Evolutionary conservation across 2,888 invertebrate genomes (phyloP).

Genomic region (Tiliacea citrago): DNA sequence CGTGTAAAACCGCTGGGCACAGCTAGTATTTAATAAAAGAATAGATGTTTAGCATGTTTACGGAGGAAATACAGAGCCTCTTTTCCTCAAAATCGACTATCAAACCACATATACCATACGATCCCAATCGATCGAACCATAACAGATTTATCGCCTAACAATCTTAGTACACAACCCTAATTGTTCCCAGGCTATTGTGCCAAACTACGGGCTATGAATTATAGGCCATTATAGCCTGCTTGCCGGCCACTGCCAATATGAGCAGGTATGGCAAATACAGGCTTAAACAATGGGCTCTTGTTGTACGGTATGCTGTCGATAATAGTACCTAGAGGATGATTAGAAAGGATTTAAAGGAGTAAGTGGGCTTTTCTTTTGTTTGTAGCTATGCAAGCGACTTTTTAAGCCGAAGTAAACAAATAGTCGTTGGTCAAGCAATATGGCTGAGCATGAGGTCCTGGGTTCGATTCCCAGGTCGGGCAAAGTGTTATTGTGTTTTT

Average conservation of each 20-base stretch:
- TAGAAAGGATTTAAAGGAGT: constrained; percentile 12
- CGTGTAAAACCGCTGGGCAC: too few species aligned
- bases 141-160: constrained; percentile 49
- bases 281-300: constrained; percentile 35
- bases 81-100: neutral
- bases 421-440: too few species aligned
- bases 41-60: neutral
- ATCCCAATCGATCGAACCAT: constrained; percentile 34
- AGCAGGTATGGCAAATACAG: constrained; percentile 54
- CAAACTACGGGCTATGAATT: constrained; percentile 54
- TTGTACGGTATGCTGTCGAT: constrained; percentile 20
- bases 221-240: constrained; percentile 55
- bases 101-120: constrained; percentile 24
- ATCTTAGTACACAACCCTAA: constrained; percentile 56
- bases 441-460: too few species aligned
- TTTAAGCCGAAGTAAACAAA: too few species aligned
- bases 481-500: too few species aligned
- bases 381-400: too few species aligned
- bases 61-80: neutral
- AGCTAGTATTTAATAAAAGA: neutral
- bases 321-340: constrained; percentile 32
- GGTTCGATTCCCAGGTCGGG: too few species aligned
- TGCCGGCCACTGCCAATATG: constrained; percentile 49
- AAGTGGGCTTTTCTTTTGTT: neutral
- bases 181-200: constrained; percentile 58